Base-by-base conservation (phyloP, 2,888 invertebrate genomes). In the Ypsolopha scabrella region DNA sequence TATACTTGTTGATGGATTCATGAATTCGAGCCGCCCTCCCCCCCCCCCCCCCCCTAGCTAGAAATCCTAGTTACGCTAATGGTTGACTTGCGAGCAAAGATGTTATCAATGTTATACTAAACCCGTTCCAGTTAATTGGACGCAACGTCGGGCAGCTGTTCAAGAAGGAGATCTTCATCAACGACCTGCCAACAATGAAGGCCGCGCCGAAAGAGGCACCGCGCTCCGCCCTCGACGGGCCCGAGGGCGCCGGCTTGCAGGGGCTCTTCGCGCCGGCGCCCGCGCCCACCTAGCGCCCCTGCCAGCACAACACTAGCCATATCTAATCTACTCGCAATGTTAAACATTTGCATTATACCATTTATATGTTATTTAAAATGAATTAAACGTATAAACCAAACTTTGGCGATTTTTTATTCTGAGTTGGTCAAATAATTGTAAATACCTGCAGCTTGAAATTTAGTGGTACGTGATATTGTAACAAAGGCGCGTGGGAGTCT, bases 131-230 rank as follows among this genome's bases (percentile, higher is more conserved):
- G 92, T 79, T 96, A 54, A 92, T 95, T 63, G 95, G 95, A 0
- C 89, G 93, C 62, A 96, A 93, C 81, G 89, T 97, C 34, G 94
- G 95, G 34, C 94, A 97, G 72, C 81, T 94, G 55, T 97, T 97
- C 80, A 93, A 93, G 60, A 94, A 95, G 65, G 94, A 96, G 74
- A 92, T 95, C 9, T 92, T 92, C 77, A 96, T 97, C 60, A 90
- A 93, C 57, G 93, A 95, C 78, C 81, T 97, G 68, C 96, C 96
- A 0, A 90, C 90, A 10, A 89, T 94, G 79, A 68, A 68, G 53
- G 43, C 53, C 6, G 61, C 60, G 37, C 59, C 69, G 33, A 76
- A 72, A 53, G 78, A 79, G 39, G 75, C 72, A 63, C 74, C 80
- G 6, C 73, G 75, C 52, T 67, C 70, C 60, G 71, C 73, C 11